phyloP scores from a whole-genome alignment of 92 coral and sea anemone genomes.

The Umimayanthus chanpuru region DNA sequence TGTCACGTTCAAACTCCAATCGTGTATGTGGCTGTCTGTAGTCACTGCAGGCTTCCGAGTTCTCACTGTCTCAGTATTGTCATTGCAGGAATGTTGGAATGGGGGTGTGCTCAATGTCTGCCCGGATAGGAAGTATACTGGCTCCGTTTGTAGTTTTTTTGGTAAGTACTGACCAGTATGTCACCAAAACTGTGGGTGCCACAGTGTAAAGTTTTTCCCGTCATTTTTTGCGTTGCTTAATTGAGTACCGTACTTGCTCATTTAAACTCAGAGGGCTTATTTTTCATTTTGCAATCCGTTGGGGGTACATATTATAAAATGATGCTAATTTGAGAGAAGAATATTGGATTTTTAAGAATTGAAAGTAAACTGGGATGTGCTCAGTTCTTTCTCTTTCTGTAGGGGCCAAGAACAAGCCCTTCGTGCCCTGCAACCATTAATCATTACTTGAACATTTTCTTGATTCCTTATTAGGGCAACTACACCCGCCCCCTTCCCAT shows the following conservation, averaged over 20 bases:
- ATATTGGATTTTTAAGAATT: too few species aligned
- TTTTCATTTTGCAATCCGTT: too few species aligned
- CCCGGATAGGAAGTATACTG: constrained; percentile 87
- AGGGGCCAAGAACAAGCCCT: constrained; percentile 86
- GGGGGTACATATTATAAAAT: too few species aligned
- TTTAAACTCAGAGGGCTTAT: too few species aligned
- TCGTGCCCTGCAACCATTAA: constrained; percentile 62
- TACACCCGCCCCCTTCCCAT: constrained; percentile 94
- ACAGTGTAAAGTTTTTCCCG: too few species aligned
- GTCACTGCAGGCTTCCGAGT: background rate
- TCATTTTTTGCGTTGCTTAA: background rate
- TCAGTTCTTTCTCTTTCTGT: constrained; percentile 72
- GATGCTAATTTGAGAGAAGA: too few species aligned
- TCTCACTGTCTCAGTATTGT: background rate
- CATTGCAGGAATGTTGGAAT: constrained; percentile 87
- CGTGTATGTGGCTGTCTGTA: background rate
- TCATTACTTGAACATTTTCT: background rate
- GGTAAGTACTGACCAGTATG: constrained; percentile 63
- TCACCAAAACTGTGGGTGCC: too few species aligned
- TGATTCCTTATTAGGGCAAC: constrained; percentile 62
- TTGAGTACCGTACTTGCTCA: too few species aligned
- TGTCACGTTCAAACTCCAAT: background rate
- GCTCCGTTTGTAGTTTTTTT: constrained; percentile 93
- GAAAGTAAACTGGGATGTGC: constrained; percentile 62
- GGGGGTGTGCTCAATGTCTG: constrained; percentile 96